Conservation (phyloP, 2,888 invertebrate species). For the Scaptomyza cyrtandrae region DNA sequence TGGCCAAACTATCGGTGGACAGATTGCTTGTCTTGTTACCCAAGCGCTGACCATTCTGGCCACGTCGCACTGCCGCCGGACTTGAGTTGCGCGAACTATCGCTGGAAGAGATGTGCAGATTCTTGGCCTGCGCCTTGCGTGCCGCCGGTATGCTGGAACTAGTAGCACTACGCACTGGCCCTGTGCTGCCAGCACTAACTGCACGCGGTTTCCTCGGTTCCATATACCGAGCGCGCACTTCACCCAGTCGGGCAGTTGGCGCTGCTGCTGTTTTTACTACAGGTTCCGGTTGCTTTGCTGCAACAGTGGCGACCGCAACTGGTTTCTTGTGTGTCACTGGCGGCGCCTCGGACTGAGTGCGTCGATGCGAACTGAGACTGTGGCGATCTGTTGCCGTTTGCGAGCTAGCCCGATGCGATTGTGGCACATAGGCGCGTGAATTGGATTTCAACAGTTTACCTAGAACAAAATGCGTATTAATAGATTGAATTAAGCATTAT, state of each 20-base stretch:
- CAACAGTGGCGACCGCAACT: not conserved
- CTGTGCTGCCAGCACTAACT: slow-evolving; percentile 36
- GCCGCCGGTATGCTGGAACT: slow-evolving; percentile 81
- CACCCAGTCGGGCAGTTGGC: slow-evolving; percentile 61
- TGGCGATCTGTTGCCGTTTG: slow-evolving; percentile 71
- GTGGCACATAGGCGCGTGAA: slow-evolving; percentile 82
- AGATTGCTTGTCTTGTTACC: slow-evolving; percentile 83
- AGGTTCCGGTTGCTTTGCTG: not conserved
- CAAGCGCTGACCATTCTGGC: slow-evolving; percentile 53
- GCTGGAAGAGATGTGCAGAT: slow-evolving; percentile 84
- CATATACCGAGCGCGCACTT: slow-evolving; percentile 87
- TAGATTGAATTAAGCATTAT: not conserved
- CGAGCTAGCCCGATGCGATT: slow-evolving; percentile 67
- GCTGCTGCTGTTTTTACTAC: slow-evolving; percentile 2
- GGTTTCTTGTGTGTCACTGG: slow-evolving; percentile 51
- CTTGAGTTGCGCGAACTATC: slow-evolving; percentile 84
- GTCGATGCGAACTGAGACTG: slow-evolving; percentile 77
- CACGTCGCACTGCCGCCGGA: slow-evolving; percentile 81
- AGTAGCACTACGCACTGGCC: slow-evolving; percentile 82
- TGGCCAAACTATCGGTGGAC: slow-evolving; percentile 83
- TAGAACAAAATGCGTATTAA: slow-evolving; percentile 33
- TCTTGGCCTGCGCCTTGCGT: slow-evolving; percentile 69
- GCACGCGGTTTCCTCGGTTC: slow-evolving; percentile 85
- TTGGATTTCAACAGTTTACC: slow-evolving; percentile 83
- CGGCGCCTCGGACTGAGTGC: slow-evolving; percentile 84